Percentiles rank a stretch among this genome's conserved stretches.
phyloP scores from a whole-genome alignment of 2,888 invertebrate genomes.

The Meganola albula region DNA sequence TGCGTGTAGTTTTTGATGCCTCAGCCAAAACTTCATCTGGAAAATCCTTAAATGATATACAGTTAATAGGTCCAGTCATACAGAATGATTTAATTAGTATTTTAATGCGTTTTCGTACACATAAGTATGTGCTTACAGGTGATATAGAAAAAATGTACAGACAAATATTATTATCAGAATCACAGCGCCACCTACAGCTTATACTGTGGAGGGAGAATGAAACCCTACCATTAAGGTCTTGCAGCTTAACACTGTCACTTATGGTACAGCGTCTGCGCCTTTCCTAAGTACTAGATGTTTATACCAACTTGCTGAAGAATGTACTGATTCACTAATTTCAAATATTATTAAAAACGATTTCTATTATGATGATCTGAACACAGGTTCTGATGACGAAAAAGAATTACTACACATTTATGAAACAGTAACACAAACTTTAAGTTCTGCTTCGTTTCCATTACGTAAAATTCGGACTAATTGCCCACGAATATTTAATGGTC shows the following conservation, averaged over 20 bases:
- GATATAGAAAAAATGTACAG: neutral
- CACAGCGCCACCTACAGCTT: no score
- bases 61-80: neutral
- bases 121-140: neutral
- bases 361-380: neutral
- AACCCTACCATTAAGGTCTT: no score
- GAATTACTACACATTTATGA: neutral
- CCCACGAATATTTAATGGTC: neutral
- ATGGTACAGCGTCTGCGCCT: no score
- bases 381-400: neutral
- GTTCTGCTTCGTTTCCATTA: neutral
- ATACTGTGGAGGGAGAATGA: no score
- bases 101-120: neutral
- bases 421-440: neutral
- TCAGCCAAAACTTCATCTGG: no score
- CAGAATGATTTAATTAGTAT: neutral
- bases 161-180: no score
- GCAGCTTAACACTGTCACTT: no score
- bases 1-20: neutral
- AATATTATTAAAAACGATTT: slow-evolving; percentile 2
- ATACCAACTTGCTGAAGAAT: slow-evolving; percentile 2
- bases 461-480: neutral
- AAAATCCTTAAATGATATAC: neutral
- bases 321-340: neutral
- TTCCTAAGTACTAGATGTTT: slow-evolving; percentile 4